Percentiles rank a stretch among this genome's conserved stretches.
These are phyloP conservation scores for Labrus mixtus DNA, from an alignment of 2,113 vertebrate genomes.

Conservation along the genomic window DNA sequence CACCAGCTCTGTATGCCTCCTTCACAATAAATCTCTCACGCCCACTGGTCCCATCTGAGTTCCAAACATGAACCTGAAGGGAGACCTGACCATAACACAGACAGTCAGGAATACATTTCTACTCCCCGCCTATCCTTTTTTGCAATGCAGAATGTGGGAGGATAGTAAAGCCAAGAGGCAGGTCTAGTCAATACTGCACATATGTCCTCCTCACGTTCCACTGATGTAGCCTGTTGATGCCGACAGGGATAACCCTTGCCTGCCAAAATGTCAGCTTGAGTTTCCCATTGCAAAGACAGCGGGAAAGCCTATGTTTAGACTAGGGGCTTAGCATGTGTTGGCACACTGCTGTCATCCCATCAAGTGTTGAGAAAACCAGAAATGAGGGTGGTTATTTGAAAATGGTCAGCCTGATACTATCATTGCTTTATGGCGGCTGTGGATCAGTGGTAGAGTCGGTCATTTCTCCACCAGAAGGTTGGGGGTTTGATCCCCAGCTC, in stretches of 20 bases:
- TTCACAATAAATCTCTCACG: constrained; percentile 40
- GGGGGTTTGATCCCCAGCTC: no score
- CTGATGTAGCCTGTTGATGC: constrained; percentile 43
- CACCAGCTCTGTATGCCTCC: constrained; percentile 25
- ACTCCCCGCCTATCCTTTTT: constrained; percentile 24
- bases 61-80: constrained; percentile 42
- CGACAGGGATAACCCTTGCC: constrained; percentile 27
- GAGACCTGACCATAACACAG: constrained; percentile 43
- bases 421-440: not conserved
- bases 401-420: not conserved
- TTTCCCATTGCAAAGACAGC: constrained; percentile 29
- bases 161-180: constrained; percentile 26
- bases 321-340: constrained; percentile 34
- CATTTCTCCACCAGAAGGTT: no score
- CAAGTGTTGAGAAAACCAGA: constrained; percentile 4
- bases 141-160: constrained; percentile 36
- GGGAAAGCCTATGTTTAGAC: constrained; percentile 48
- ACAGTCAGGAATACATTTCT: constrained; percentile 48
- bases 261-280: constrained; percentile 56
- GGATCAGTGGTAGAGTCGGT: no score
- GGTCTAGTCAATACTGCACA: constrained; percentile 40
- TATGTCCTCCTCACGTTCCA: constrained; percentile 47
- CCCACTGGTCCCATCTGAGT: constrained; percentile 42
- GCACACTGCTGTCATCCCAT: not conserved
- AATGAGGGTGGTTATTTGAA: not conserved